Conservation (phyloP, 2,797 vertebrate species). For the Platyrinchus mystaceus region DNA sequence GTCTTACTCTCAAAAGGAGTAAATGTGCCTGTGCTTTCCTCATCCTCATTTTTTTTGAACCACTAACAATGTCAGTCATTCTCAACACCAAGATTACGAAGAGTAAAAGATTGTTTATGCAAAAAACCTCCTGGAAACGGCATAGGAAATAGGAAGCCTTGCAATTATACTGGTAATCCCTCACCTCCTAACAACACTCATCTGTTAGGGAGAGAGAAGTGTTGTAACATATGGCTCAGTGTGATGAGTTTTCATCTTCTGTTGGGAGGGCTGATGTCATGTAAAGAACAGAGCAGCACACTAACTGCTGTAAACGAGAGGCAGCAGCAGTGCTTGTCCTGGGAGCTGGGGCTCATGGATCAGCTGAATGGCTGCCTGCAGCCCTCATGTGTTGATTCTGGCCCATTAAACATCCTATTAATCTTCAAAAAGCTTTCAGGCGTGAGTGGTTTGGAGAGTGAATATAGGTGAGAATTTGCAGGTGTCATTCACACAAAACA, state of each 20-base stretch:
- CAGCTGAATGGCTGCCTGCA: conserved; percentile 9
- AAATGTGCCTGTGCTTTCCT: neutral
- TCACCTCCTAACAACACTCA: conserved; percentile 25
- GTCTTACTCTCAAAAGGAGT: neutral
- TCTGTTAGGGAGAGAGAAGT: conserved; percentile 9
- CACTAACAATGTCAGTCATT: neutral
- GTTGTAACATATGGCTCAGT: conserved; percentile 49
- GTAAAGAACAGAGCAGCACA: conserved; percentile 12
- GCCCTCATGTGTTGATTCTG: conserved; percentile 51
- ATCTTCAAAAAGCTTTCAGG: conserved; percentile 52
- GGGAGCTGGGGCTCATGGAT: conserved; percentile 5
- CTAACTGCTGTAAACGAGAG: conserved; percentile 25
- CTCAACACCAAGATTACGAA: neutral
- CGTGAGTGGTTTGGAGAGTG: neutral
- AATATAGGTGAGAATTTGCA: conserved; percentile 55
- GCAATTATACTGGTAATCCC: conserved; percentile 25
- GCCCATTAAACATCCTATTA: conserved; percentile 40
- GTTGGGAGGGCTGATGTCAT: conserved; percentile 44
- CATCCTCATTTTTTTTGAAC: neutral
- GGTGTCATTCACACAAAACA: conserved; percentile 35
- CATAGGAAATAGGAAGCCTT: conserved; percentile 34
- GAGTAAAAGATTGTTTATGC: conserved; percentile 8
- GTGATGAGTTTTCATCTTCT: conserved; percentile 48
- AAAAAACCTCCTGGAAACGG: neutral
- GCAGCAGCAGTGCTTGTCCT: conserved; percentile 25